Conservation (phyloP, 1,140 invertebrate species). For the Bombus pascuorum region DNA sequence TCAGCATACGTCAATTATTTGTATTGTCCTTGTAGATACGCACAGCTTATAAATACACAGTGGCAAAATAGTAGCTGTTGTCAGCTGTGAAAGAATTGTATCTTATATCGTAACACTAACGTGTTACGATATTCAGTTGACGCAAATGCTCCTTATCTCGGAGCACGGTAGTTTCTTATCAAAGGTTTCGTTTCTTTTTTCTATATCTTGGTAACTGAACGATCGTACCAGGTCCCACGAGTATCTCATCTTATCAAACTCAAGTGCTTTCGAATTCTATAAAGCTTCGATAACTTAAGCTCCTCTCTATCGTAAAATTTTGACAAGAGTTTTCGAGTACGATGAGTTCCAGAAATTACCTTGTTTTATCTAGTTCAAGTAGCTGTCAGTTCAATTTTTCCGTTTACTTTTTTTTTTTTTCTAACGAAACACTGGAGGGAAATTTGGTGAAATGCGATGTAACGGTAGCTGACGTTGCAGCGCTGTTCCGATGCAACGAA, state of each 20-base stretch:
- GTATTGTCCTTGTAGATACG: slow-evolving; percentile 14
- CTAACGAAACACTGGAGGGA: not conserved
- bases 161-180: not conserved
- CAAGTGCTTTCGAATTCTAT: not conserved
- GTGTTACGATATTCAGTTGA: not conserved
- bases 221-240: not conserved
- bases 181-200: not conserved
- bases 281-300: not conserved
- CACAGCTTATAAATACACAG: not conserved
- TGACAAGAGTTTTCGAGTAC: not conserved
- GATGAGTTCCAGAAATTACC: not conserved
- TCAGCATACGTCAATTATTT: slow-evolving; percentile 19
- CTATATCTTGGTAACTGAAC: not conserved
- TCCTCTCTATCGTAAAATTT: not conserved
- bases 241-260: not conserved
- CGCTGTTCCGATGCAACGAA: not conserved
- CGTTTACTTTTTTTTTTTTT: not conserved
- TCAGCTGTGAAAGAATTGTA: not conserved
- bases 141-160: slow-evolving; percentile 4
- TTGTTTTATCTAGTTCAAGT: not conserved
- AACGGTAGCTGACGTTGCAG: not conserved
- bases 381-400: not conserved
- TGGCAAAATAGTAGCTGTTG: not conserved
- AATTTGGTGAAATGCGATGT: not conserved
- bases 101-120: not conserved